Percentiles rank a stretch among this genome's conserved stretches.
phyloP scores from a whole-genome alignment of 2,797 vertebrate species.

The Etheostoma nigrum region DNA sequence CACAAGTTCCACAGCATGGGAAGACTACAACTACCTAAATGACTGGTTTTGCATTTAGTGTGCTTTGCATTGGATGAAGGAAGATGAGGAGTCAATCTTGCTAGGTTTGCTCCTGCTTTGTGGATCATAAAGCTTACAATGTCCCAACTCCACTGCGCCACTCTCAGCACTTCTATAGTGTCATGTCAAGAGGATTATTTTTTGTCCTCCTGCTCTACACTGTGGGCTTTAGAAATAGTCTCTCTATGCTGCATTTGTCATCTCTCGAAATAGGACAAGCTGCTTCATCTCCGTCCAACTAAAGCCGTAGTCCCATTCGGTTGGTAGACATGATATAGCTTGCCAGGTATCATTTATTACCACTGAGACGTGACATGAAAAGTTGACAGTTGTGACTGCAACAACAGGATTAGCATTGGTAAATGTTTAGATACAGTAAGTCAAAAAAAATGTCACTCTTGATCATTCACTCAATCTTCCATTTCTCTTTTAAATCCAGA shows the following conservation, averaged over 20 bases:
- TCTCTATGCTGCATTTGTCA: conserved; percentile 58
- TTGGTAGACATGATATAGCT: conserved; percentile 9
- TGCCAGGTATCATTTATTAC: conserved; percentile 24
- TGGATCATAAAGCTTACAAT: conserved; percentile 25
- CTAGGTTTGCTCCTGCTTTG: background rate
- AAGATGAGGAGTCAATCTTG: conserved; percentile 17
- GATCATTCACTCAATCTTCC: background rate
- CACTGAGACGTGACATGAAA: conserved; percentile 9
- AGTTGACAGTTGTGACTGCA: conserved; percentile 20
- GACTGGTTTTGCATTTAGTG: conserved; percentile 52
- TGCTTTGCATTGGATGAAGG: conserved; percentile 41
- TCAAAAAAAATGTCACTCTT: background rate
- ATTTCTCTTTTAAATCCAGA: background rate
- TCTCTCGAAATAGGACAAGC: conserved; percentile 59
- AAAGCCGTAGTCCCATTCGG: conserved; percentile 32
- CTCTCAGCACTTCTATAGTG: conserved; percentile 49
- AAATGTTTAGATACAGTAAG: background rate
- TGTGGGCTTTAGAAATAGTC: conserved; percentile 51
- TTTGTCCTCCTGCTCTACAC: conserved; percentile 35
- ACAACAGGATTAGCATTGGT: background rate
- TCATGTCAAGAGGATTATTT: conserved; percentile 50
- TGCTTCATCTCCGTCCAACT: conserved; percentile 48
- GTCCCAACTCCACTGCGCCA: conserved; percentile 18
- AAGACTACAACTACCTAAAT: background rate
- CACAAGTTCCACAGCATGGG: background rate